A percentile compares a stretch with the other conserved stretches of the same genome.
Conservation (phyloP, 2,113 vertebrate species). For the Antennarius striatus region DNA sequence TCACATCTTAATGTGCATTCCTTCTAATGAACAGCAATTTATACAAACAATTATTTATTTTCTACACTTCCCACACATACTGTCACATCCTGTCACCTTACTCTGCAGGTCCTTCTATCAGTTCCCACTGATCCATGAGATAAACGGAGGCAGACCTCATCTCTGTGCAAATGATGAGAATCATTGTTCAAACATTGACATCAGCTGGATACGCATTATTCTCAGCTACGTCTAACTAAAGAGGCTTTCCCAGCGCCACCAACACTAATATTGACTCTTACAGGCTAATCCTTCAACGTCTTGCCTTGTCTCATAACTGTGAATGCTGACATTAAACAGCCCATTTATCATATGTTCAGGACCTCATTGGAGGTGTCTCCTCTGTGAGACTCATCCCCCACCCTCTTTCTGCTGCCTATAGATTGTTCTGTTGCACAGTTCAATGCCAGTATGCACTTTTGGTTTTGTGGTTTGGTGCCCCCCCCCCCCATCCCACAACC, state of each 20-base stretch:
- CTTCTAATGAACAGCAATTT: no score
- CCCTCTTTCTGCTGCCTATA: conserved; percentile 11
- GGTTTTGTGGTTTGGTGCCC: conserved; percentile 43
- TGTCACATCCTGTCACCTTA: conserved; percentile 12
- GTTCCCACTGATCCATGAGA: conserved; percentile 51
- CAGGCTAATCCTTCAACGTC: conserved; percentile 73
- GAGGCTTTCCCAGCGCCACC: conserved; percentile 64
- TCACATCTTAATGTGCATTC: no score
- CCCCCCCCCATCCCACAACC: conserved; percentile 5
- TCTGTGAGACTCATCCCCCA: conserved; percentile 20
- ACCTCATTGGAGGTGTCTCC: conserved; percentile 44
- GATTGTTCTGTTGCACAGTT: conserved; percentile 52
- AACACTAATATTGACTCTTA: conserved; percentile 77
- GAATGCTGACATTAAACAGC: conserved; percentile 66
- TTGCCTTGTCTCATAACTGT: conserved; percentile 65
- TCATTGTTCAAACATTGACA: conserved; percentile 79
- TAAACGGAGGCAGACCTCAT: conserved; percentile 62
- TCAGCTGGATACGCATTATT: conserved; percentile 75
- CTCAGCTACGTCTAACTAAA: conserved; percentile 68
- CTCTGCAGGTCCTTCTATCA: conserved; percentile 40
- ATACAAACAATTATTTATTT: no score
- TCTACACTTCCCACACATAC: background rate
- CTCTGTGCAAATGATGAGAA: conserved; percentile 75
- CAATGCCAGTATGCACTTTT: conserved; percentile 49
- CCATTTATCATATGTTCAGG: conserved; percentile 74